Evolutionary conservation across 35 echinoderm and acorn worm species (phyloP).

Genomic region (Patiria miniata): DNA sequence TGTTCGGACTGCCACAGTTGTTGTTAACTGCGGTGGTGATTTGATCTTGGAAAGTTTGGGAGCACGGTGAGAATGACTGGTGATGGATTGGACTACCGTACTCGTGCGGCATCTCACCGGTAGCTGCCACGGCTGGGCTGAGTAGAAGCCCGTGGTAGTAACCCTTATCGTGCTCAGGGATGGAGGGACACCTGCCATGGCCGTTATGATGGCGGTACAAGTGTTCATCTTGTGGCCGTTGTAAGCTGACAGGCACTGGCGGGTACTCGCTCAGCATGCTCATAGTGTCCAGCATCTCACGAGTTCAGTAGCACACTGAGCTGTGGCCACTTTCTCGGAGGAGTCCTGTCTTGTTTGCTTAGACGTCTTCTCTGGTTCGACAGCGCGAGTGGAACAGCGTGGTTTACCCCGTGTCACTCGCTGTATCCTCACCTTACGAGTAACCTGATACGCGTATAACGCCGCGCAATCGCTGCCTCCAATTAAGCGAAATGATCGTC

Average conservation of each 20-base stretch:
- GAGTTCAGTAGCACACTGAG: too few species aligned
- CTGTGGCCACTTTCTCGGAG: too few species aligned
- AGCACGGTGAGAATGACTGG: conserved; percentile 4
- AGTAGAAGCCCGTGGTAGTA: conserved; percentile 12
- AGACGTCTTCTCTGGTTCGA: too few species aligned
- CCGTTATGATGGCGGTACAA: not conserved
- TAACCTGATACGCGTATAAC: conserved; percentile 18
- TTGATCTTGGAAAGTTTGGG: not conserved
- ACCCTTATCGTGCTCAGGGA: conserved; percentile 12
- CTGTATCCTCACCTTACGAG: not conserved
- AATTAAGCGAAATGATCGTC: not conserved
- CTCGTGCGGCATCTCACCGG: conserved; percentile 23
- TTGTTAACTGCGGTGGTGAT: not conserved
- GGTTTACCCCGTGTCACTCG: not conserved
- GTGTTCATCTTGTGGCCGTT: conserved; percentile 2
- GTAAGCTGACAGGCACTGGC: conserved; percentile 4
- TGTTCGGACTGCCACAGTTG: not conserved
- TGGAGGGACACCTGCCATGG: conserved; percentile 6
- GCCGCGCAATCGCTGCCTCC: conserved; percentile 13
- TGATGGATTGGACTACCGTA: not conserved
- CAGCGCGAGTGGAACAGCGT: too few species aligned
- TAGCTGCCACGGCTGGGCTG: conserved; percentile 13
- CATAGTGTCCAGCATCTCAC: not conserved
- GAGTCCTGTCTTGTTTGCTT: too few species aligned
- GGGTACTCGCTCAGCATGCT: conserved; percentile 3